A percentile compares a stretch with the other conserved stretches of the same genome.
Evolutionary conservation across 1,140 invertebrate species (phyloP).

Genomic region (Penaeus chinensis): DNA sequence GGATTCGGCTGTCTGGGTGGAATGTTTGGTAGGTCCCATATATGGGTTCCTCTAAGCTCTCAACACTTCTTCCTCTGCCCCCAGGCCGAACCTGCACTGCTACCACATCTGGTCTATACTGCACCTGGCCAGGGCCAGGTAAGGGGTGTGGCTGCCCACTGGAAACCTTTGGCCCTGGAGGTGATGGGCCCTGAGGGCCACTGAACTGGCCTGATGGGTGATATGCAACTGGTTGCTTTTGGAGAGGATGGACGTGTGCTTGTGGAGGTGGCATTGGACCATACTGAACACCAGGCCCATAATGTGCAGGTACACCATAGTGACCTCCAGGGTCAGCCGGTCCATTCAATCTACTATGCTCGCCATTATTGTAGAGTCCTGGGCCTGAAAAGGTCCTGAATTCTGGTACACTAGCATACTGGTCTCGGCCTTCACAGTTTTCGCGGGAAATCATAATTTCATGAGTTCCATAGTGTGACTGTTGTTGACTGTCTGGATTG

Average conservation of each 20-base stretch:
- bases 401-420: constrained; percentile 56
- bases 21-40: constrained; percentile 65
- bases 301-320: constrained; percentile 42
- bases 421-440: constrained; percentile 58
- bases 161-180: constrained; percentile 37
- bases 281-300: constrained; percentile 43
- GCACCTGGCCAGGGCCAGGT: constrained; percentile 53
- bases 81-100: constrained; percentile 69
- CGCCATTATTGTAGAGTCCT: constrained; percentile 42
- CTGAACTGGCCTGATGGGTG: constrained; percentile 33
- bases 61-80: constrained; percentile 64
- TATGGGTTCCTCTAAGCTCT: constrained; percentile 65
- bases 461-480: constrained; percentile 46
- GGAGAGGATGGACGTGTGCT: constrained; percentile 47
- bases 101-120: constrained; percentile 69
- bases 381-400: constrained; percentile 54
- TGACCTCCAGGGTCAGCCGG: constrained; percentile 49
- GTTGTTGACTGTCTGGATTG: constrained; percentile 25
- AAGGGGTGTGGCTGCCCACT: constrained; percentile 34
- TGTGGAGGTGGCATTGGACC: constrained; percentile 49
- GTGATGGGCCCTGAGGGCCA: constrained; percentile 41
- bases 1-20: constrained; percentile 50
- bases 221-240: constrained; percentile 27
- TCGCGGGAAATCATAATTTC: constrained; percentile 63
- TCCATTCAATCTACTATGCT: constrained; percentile 38